These are phyloP conservation scores for Palythoa caribaeorum DNA, from an alignment of 92 coral and sea anemone genomes.

Conservation along the genomic window DNA sequence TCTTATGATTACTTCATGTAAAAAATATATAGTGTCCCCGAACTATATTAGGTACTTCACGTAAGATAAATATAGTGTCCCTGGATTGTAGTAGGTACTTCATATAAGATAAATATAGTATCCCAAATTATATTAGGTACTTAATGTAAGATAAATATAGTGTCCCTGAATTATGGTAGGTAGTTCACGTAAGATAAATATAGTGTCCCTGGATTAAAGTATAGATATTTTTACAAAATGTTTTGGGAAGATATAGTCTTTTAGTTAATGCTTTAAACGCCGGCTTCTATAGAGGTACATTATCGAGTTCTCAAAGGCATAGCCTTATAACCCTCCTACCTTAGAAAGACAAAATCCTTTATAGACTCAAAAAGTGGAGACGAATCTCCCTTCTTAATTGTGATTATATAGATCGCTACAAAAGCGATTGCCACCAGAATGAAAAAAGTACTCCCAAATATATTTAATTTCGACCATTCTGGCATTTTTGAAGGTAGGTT, in stretches of 20 bases:
- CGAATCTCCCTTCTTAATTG: conserved; percentile 31
- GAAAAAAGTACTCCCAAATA: conserved; percentile 33
- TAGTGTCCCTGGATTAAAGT: too few relatives aligned
- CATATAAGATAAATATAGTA: too few relatives aligned
- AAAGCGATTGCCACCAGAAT: conserved; percentile 39
- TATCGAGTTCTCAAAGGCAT: background rate
- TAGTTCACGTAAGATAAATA: too few relatives aligned
- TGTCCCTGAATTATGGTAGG: too few relatives aligned
- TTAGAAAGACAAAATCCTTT: conserved; percentile 40
- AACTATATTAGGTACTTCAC: too few relatives aligned
- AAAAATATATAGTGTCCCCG: too few relatives aligned
- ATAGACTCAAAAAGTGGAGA: conserved; percentile 49
- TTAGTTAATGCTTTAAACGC: conserved; percentile 31
- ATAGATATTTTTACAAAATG: background rate
- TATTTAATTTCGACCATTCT: conserved; percentile 51
- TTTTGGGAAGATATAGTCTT: conserved; percentile 19
- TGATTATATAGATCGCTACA: conserved; percentile 37
- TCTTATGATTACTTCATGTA: too few relatives aligned
- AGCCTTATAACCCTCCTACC: conserved; percentile 40
- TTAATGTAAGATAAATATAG: too few relatives aligned
- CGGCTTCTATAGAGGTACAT: conserved; percentile 27
- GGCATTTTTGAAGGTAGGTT: conserved; percentile 44
- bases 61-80: too few relatives aligned
- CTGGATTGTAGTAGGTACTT: too few relatives aligned
- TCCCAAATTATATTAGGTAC: too few relatives aligned